Evolutionary conservation across 2,113 vertebrate genomes (phyloP).

Genomic region (Hydropotes inermis): DNA sequence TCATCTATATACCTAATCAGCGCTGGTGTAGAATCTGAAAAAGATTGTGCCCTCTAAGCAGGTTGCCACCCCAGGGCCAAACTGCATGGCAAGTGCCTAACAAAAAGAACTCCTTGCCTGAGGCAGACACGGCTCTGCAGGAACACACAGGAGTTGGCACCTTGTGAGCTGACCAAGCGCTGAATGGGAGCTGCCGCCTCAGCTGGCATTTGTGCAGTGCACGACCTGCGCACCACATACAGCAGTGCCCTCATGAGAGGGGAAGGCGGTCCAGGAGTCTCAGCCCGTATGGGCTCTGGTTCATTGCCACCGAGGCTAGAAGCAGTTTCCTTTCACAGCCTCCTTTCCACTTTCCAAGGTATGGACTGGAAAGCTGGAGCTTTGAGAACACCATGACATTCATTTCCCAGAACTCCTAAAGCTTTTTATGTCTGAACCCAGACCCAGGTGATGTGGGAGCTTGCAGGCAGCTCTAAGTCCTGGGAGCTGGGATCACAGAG

Average conservation of each 20-base stretch:
- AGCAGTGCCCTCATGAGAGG: not conserved
- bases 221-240: fast-evolving
- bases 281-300: not conserved
- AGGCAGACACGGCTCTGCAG: not conserved
- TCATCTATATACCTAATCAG: not conserved
- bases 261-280: not conserved
- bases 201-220: fast-evolving
- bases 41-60: not conserved
- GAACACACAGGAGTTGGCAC: not conserved
- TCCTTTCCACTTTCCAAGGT: not conserved
- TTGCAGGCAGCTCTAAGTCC: not conserved
- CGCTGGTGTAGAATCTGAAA: not conserved
- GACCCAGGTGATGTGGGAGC: not conserved
- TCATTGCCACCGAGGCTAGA: not conserved
- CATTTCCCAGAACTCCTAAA: not conserved
- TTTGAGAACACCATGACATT: not conserved
- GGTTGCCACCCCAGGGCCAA: not conserved
- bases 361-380: not conserved
- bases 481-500: not conserved
- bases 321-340: not conserved
- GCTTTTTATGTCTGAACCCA: not conserved
- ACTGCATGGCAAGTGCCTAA: not conserved
- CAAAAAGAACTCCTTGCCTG: not conserved
- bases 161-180: not conserved
- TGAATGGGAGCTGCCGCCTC: not conserved